Evolutionary conservation across 2,113 vertebrate genomes (phyloP).

Genomic region (Meles meles): DNA sequence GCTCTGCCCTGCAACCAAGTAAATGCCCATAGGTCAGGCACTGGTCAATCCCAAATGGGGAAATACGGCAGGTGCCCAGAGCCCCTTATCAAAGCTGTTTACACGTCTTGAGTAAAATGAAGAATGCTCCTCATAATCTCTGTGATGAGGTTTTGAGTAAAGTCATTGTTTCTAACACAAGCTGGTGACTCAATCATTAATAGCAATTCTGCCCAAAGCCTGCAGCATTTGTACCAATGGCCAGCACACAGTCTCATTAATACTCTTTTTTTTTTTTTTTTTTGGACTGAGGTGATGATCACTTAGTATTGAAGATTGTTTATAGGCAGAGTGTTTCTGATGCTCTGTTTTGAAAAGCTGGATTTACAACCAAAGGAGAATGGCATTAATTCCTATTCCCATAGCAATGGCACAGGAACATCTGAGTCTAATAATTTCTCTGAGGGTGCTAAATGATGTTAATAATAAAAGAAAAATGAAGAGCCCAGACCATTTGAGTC

Average conservation of each 20-base stretch:
- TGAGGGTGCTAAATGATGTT: not conserved
- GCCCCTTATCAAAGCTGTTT: not conserved
- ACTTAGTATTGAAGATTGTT: not conserved
- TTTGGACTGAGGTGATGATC: not conserved
- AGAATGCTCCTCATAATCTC: not conserved
- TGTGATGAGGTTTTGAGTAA: not conserved
- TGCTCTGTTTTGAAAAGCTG: not conserved
- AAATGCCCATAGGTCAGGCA: accelerated
- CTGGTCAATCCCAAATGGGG: not conserved
- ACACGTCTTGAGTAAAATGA: not conserved
- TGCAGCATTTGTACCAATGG: accelerated
- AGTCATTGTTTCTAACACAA: not conserved
- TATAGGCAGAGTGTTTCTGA: too few species aligned
- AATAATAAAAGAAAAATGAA: not conserved
- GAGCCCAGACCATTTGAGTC: not conserved
- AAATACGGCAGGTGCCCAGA: accelerated
- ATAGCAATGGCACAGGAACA: not conserved
- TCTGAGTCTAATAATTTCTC: not conserved
- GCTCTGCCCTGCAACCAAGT: not conserved
- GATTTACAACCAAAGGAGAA: conserved; percentile 29
- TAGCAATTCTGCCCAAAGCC: not conserved
- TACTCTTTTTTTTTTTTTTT: not conserved
- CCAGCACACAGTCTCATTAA: not conserved
- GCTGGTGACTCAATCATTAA: not conserved
- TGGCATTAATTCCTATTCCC: not conserved